These are phyloP conservation scores for Macaria liturata DNA, from an alignment of 2,888 invertebrate genomes.

Conservation along the genomic window DNA sequence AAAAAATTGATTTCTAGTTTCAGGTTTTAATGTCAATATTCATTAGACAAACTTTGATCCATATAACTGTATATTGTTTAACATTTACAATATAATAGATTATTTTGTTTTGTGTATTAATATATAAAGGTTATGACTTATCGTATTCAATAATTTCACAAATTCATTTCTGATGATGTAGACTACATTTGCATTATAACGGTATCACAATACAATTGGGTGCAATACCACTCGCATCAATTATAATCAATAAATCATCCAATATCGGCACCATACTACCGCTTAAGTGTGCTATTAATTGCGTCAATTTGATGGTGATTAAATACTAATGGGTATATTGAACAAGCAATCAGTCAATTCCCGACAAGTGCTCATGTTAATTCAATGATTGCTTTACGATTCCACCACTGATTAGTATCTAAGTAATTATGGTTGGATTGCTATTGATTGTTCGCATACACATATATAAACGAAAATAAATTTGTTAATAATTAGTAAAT, in stretches of 20 bases:
- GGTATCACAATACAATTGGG: constrained; percentile 5
- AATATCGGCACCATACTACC: constrained; percentile 43
- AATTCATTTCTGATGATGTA: not conserved
- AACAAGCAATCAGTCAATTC: constrained; percentile 63
- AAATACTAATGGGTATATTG: constrained; percentile 57
- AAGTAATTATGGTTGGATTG: constrained; percentile 16
- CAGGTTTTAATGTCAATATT: constrained; percentile 13
- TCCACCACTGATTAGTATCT: constrained; percentile 30
- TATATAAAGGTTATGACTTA: too few species aligned
- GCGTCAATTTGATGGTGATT: constrained; percentile 60
- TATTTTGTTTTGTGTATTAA: too few species aligned
- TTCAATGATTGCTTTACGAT: constrained; percentile 56
- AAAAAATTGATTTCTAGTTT: constrained; percentile 25
- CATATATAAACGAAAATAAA: too few species aligned
- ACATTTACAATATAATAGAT: too few species aligned
- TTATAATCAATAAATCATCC: constrained; percentile 39
- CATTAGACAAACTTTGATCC: too few species aligned
- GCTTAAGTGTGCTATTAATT: constrained; percentile 54
- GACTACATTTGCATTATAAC: not conserved
- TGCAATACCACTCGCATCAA: constrained; percentile 22
- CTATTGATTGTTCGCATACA: not conserved
- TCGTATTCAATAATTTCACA: too few species aligned
- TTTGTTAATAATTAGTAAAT: too few species aligned
- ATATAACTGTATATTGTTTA: too few species aligned
- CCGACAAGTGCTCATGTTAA: constrained; percentile 58